phyloP scores from a whole-genome alignment of 2,888 invertebrate genomes.

The Eugnorisma glareosa region DNA sequence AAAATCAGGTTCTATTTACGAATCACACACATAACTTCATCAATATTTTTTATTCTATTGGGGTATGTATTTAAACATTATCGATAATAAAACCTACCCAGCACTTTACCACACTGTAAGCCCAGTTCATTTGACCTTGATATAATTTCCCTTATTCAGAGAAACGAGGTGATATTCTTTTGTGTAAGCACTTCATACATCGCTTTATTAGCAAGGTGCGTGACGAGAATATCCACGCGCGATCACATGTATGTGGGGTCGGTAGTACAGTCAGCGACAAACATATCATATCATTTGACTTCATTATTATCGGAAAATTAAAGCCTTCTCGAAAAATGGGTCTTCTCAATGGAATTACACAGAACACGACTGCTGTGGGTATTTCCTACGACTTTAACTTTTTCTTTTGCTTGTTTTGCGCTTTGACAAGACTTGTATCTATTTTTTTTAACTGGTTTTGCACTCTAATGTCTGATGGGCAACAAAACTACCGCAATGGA shows the following conservation, averaged over 20 bases:
- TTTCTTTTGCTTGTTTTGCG: too few species aligned
- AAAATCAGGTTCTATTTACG: not conserved
- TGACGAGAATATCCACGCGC: conserved; percentile 81
- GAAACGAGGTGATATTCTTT: conserved; percentile 75
- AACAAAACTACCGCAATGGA: not conserved
- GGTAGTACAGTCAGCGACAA: conserved; percentile 30
- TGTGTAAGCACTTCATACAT: conserved; percentile 82
- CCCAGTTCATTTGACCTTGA: conserved; percentile 59
- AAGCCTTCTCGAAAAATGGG: not conserved
- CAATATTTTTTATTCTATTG: not conserved
- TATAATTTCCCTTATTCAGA: conserved; percentile 73
- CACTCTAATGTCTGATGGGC: not conserved
- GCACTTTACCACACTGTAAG: not conserved
- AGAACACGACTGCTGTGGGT: not conserved
- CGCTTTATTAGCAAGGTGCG: conserved; percentile 85
- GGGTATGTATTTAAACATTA: not conserved
- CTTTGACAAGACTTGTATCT: not conserved
- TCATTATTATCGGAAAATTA: not conserved
- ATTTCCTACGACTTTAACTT: not conserved
- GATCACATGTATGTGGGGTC: conserved; percentile 67
- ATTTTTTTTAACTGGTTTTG: not conserved
- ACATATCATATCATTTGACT: not conserved
- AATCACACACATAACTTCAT: not conserved
- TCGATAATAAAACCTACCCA: not conserved
- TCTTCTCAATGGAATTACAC: not conserved